Base-by-base conservation (phyloP, 2,797 vertebrate species). In the Leptatherina wallacei region DNA sequence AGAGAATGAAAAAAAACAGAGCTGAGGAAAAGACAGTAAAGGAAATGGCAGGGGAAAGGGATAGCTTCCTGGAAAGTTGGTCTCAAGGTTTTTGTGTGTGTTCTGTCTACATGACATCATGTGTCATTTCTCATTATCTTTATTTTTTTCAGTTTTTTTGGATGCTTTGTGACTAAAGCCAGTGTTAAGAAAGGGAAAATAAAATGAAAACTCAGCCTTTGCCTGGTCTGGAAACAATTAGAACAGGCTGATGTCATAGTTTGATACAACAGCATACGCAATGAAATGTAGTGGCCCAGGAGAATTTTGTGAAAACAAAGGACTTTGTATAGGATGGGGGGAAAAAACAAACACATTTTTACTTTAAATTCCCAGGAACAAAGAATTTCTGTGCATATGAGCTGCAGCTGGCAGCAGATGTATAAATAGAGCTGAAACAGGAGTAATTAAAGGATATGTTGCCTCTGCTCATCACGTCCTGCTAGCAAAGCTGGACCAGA, bases 191-290 rank as follows among this genome's bases (percentile, higher is more conserved):
- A 85, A 89, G 2, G 84, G 90, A 92, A 92, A 93, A 91, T 84
- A 81, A 86, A 92, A 85, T 33, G 74, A 89, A 89, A 89, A 87
- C 38, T 81, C 72, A 56, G 69, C 38, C 81, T 42, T 61, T 1
- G 75, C 64, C 81, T 30, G 33, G 84, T 90, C 92, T 95, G 94
- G 93, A 94, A 94, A 90, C 90, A 90, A 93, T 94, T 94, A 94
- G 73, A 87, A 65, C 1, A 4, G 75, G 77, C 60, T 94, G 94
- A 94, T 91, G 93, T 94, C 92, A 94, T 93, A 69, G 83, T 89
- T 92, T 89, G 87, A 91, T 90, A 90, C 86, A 89, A 85, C 74
- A 75, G 88, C 59, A 72, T 88, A 77, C 75, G 81, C 85, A 92
- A 90, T 87, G 84, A 88, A 86, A 86, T 77, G 89, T 73, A 85